These are phyloP conservation scores for Dicentrarchus labrax DNA, from an alignment of 2,113 vertebrate genomes.

Conservation along the genomic window DNA sequence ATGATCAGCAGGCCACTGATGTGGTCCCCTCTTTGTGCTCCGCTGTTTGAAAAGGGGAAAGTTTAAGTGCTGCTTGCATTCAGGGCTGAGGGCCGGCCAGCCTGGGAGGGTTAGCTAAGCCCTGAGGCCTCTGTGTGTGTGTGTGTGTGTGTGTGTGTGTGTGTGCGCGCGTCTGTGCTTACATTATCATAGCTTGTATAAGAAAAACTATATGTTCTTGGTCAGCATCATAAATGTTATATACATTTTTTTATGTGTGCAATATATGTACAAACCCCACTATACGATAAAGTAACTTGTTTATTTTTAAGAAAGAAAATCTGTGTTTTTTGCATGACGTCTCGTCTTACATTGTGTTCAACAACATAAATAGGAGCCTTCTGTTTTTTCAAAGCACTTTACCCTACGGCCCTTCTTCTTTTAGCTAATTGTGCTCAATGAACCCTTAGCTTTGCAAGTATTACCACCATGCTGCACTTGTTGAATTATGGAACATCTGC, in stretches of 20 bases:
- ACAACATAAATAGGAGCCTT: not conserved
- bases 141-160: conserved; percentile 38
- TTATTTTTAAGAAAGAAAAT: not conserved
- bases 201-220: conserved; percentile 30
- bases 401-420: not conserved
- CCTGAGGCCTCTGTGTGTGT: conserved; percentile 60
- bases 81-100: conserved; percentile 73
- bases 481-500: conserved; percentile 39
- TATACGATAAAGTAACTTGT: not conserved
- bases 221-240: conserved; percentile 1
- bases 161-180: conserved; percentile 47
- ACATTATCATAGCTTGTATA: conserved; percentile 25
- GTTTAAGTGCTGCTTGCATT: conserved; percentile 85
- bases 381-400: not conserved
- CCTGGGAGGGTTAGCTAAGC: conserved; percentile 81
- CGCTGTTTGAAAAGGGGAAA: conserved; percentile 86
- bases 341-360: not conserved
- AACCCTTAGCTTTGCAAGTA: not conserved
- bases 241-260: not conserved
- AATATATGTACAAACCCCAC: not conserved
- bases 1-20: conserved; percentile 79
- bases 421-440: not conserved
- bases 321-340: not conserved
- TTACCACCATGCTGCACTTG: conserved; percentile 5
- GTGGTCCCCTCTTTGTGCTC: conserved; percentile 83